These are phyloP conservation scores for Drosophila prostipennis DNA, from an alignment of 2,888 invertebrate species.

Conservation along the genomic window DNA sequence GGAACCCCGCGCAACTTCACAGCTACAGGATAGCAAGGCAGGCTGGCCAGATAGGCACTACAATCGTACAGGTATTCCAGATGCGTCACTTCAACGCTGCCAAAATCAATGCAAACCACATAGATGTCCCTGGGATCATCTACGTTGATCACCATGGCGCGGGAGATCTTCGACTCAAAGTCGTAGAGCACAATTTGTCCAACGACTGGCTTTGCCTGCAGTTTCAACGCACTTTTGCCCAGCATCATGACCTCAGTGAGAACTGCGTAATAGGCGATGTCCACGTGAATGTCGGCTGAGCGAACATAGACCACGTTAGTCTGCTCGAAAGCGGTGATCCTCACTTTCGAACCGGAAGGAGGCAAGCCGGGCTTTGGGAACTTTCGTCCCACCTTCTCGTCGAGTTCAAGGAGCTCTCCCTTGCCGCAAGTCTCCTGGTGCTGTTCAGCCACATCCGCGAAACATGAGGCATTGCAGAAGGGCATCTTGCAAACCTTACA, in stretches of 20 bases:
- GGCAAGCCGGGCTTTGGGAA: conserved; percentile 57
- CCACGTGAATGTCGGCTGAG: conserved; percentile 63
- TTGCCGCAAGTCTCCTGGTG: conserved; percentile 44
- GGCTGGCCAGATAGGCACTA: conserved; percentile 53
- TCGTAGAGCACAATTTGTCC: conserved; percentile 78
- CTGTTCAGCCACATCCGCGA: conserved; percentile 48
- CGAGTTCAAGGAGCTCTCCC: conserved; percentile 2
- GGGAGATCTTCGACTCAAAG: conserved; percentile 64
- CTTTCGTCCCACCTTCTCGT: neutral
- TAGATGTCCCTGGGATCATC: conserved; percentile 67
- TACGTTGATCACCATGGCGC: conserved; percentile 77
- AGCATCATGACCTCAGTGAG: conserved; percentile 57
- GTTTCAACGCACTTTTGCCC: conserved; percentile 52
- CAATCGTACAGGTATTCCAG: conserved; percentile 72
- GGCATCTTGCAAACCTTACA: conserved; percentile 58
- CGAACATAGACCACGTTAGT: conserved; percentile 80
- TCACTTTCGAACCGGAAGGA: conserved; percentile 63
- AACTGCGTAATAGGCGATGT: conserved; percentile 70
- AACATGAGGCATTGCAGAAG: conserved; percentile 78
- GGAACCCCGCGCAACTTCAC: conserved; percentile 78
- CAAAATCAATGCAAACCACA: conserved; percentile 80
- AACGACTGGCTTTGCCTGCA: conserved; percentile 64
- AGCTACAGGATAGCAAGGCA: conserved; percentile 74
- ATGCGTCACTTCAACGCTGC: conserved; percentile 74
- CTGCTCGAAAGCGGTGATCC: conserved; percentile 79